Percentiles rank a stretch among this genome's conserved stretches.
phyloP scores from a whole-genome alignment of 2,888 invertebrate species.

The Cephonodes hylas region DNA sequence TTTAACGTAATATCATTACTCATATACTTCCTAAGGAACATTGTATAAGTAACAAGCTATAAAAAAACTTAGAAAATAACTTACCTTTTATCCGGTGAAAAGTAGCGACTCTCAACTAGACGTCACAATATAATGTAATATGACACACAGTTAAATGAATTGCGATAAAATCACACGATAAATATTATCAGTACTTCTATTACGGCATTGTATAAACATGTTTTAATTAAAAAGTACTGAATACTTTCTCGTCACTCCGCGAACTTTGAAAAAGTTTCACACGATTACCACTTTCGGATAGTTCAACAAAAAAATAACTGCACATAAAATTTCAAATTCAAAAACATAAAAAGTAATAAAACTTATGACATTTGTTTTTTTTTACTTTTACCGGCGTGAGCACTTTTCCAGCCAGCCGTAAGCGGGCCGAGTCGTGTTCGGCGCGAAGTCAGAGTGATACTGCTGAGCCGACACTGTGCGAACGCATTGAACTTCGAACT shows the following conservation, averaged over 20 bases:
- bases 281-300: neutral
- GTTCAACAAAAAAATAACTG: neutral
- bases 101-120: neutral
- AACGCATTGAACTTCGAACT: slow-evolving; percentile 40
- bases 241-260: neutral
- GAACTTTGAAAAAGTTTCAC: slow-evolving; percentile 1
- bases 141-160: neutral
- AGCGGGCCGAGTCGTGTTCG: slow-evolving; percentile 30
- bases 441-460: slow-evolving; percentile 40
- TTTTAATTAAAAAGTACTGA: neutral
- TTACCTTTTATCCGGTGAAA: slow-evolving; percentile 1
- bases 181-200: neutral
- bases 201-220: neutral
- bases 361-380: neutral
- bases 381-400: slow-evolving; percentile 8
- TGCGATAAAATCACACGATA: neutral
- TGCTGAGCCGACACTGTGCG: slow-evolving; percentile 40
- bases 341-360: neutral
- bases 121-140: neutral
- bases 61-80: neutral
- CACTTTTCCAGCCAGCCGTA: slow-evolving; percentile 3
- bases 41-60: neutral
- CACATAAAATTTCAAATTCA: neutral
- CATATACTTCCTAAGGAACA: neutral
- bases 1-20: neutral